Evolutionary conservation across 2,888 invertebrate species (phyloP).

Genomic region (Sinelater perroti): DNA sequence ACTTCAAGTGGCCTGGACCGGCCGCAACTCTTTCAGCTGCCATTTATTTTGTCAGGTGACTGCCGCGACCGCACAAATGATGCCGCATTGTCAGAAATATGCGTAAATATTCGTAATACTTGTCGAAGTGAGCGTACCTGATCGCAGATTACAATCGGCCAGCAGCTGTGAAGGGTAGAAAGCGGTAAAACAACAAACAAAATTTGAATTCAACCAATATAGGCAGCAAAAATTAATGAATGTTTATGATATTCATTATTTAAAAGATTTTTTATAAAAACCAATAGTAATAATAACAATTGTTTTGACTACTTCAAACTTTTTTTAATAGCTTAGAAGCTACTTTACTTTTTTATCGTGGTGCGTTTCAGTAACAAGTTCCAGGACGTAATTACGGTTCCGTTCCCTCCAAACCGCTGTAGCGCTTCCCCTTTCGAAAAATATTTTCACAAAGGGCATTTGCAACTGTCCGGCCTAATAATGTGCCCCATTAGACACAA

Average conservation of each 20-base stretch:
- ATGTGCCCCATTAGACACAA: slow-evolving; percentile 35
- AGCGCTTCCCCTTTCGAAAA: slow-evolving; percentile 20
- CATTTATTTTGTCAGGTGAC: slow-evolving; percentile 48
- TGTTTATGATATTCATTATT: too few relatives aligned
- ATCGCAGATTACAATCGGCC: not conserved
- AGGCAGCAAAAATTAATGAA: too few relatives aligned
- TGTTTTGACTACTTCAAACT: too few relatives aligned
- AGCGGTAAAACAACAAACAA: too few relatives aligned
- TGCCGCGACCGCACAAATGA: slow-evolving; percentile 30
- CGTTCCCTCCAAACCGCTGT: not conserved
- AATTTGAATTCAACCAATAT: too few relatives aligned
- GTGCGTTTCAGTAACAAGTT: slow-evolving; percentile 2
- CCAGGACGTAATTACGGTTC: slow-evolving; percentile 9
- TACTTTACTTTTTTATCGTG: too few relatives aligned
- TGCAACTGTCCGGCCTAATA: slow-evolving; percentile 39
- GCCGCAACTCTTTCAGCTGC: slow-evolving; percentile 46
- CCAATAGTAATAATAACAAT: too few relatives aligned
- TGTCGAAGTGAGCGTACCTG: not conserved
- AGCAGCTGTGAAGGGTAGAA: too few relatives aligned
- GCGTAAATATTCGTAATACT: slow-evolving; percentile 28
- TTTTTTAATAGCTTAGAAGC: too few relatives aligned
- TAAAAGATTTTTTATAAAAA: too few relatives aligned
- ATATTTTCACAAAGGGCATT: slow-evolving; percentile 37
- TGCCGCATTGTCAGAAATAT: slow-evolving; percentile 26
- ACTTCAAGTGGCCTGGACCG: slow-evolving; percentile 38